Conservation (phyloP, 2,113 vertebrate genomes). For the Apaloderma vittatum region DNA sequence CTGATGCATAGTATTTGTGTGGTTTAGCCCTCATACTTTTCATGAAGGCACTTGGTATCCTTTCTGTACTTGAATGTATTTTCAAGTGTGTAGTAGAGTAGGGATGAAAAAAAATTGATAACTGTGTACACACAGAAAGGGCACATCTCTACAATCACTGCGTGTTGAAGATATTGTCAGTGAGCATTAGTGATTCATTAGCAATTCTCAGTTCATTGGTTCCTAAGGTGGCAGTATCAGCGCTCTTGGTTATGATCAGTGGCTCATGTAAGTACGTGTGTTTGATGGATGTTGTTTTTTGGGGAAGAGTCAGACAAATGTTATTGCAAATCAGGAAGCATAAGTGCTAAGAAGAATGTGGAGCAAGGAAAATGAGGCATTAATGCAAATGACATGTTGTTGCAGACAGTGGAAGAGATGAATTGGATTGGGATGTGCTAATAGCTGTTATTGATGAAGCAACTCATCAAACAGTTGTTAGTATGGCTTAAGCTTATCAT, state of each 20-base stretch:
- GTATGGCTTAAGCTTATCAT: constrained; percentile 5
- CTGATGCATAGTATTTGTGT: neutral
- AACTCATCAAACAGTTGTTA: constrained; percentile 22
- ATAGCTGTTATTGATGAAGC: constrained; percentile 27
- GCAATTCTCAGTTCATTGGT: neutral
- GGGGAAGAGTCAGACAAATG: neutral
- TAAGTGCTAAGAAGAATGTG: neutral
- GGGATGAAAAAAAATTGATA: neutral
- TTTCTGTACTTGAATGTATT: neutral
- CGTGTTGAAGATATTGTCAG: neutral
- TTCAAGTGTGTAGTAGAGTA: neutral
- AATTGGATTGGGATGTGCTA: neutral
- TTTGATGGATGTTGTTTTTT: neutral
- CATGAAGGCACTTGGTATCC: neutral
- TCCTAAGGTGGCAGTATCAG: neutral
- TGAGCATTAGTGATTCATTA: neutral
- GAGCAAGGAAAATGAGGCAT: neutral
- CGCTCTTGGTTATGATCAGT: neutral
- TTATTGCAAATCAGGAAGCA: neutral
- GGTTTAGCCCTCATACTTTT: neutral
- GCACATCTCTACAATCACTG: neutral
- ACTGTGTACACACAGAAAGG: neutral
- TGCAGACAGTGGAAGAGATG: neutral
- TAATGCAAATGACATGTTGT: neutral
- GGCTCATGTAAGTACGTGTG: neutral